These are phyloP conservation scores for Mythimna pallens DNA, from an alignment of 2,888 invertebrate genomes.

Conservation along the genomic window DNA sequence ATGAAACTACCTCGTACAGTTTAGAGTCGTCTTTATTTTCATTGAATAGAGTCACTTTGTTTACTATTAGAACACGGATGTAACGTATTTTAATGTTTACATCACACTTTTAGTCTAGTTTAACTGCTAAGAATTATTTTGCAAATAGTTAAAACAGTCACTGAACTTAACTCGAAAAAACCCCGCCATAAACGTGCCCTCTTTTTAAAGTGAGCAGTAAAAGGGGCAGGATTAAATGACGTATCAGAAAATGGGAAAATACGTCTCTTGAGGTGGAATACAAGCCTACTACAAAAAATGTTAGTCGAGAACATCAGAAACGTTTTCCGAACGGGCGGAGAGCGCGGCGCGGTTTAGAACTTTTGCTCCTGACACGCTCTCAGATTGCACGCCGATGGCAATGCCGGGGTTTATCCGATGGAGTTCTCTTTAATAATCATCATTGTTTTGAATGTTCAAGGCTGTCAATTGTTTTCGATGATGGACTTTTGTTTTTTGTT, in stretches of 20 bases:
- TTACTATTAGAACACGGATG: no score
- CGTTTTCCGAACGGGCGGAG: constrained; percentile 72
- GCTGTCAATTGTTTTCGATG: constrained; percentile 38
- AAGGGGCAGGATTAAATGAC: no score
- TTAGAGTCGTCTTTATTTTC: no score
- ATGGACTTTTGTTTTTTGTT: constrained; percentile 34
- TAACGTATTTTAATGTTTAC: no score
- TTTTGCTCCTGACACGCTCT: constrained; percentile 77
- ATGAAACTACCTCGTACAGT: no score
- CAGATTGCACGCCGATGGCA: constrained; percentile 63
- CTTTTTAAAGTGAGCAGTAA: no score
- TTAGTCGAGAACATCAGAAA: background rate
- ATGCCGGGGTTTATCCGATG: constrained; percentile 33
- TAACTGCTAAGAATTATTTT: no score
- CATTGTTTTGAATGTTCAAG: constrained; percentile 45
- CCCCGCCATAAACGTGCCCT: no score
- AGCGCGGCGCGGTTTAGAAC: constrained; percentile 74
- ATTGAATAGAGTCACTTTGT: no score
- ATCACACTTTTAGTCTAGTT: no score
- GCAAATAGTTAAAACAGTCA: no score
- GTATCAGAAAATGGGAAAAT: background rate
- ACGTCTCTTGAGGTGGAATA: background rate
- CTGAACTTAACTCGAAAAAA: no score
- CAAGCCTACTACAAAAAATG: background rate
- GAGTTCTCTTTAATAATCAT: constrained; percentile 41